phyloP scores from a whole-genome alignment of 1,140 invertebrate species.

The Vanessa tameamea region DNA sequence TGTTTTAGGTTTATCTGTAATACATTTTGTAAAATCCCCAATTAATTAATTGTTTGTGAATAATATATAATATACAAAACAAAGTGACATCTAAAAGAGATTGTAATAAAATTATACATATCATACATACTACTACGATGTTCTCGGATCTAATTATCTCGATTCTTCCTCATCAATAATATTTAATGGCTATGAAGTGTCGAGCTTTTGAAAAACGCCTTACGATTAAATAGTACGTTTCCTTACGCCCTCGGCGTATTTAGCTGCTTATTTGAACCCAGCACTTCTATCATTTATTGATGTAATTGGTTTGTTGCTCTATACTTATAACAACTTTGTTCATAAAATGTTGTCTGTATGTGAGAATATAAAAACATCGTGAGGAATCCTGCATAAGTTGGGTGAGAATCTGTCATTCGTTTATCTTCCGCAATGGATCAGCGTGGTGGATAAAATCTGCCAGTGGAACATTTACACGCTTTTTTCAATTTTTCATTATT shows the following conservation, averaged over 20 bases:
- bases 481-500: no score
- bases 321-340: neutral
- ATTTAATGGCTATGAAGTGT: conserved; percentile 2
- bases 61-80: no score
- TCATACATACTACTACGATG: neutral
- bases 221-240: conserved; percentile 50
- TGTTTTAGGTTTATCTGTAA: no score
- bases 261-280: conserved; percentile 38
- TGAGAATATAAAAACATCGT: neutral
- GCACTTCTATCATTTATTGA: conserved; percentile 20
- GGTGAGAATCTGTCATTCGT: no score
- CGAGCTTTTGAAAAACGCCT: conserved; percentile 47
- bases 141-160: neutral
- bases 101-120: neutral
- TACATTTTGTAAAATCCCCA: no score
- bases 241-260: conserved; percentile 43
- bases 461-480: no score
- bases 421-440: no score
- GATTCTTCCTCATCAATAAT: conserved; percentile 5
- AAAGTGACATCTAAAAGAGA: no score
- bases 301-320: conserved; percentile 6
- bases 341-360: neutral
- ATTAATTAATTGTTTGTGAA: no score
- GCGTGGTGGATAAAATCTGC: no score
- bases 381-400: no score